Base-by-base conservation (phyloP, 2,888 invertebrate genomes). In the Dyspetes luteomarginatus region DNA sequence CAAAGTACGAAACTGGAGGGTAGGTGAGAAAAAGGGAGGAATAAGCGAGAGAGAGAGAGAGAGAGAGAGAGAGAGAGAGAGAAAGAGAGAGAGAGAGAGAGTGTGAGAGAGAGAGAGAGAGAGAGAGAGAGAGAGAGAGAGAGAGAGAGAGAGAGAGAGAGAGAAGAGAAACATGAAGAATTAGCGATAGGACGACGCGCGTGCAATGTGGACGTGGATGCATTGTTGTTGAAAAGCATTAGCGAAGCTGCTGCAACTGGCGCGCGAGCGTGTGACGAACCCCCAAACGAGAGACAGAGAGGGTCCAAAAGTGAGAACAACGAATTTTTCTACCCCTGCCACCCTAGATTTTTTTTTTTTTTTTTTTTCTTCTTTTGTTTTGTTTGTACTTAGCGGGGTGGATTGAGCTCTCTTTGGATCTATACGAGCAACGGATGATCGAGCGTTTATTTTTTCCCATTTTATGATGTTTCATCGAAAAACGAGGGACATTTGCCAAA, bases 181-280 rank as follows among this genome's bases (percentile, higher is more conserved):
- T 90, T 90, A 89, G 91, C 87, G 90, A 90, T 87, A 84, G 88
- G 89, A 89, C 90, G n/a, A n/a, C n/a, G n/a, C n/a, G 90, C 89
- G 90, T 90, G 90, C 90, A 89, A 88, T 85, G 87, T 86, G 88
- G 87, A 89, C 86, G 85, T 83, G 81, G 84, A 73, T 73, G 88
- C 87, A 91, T 91, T 90, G 91, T 90, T 90, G 89, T 88, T 88
- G 86, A 83, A 87, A 87, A 86, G 89, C 85, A 90, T 91, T 90
- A 90, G 89, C 87, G 80, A 80, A 82, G 81, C 85, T 78, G 83
- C 82, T 84, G 87, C 87, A 86, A 82, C 83, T 77, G 81, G 76
- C 72, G 71, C 79, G 74, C 43, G 71, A 36, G 48, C 60, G 28
- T 58, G 56, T 41, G 73, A 56, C 58, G 52, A 58, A 64, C 69